Evolutionary conservation across 92 coral and sea anemone species (phyloP).

Genomic region (Porites rus): DNA sequence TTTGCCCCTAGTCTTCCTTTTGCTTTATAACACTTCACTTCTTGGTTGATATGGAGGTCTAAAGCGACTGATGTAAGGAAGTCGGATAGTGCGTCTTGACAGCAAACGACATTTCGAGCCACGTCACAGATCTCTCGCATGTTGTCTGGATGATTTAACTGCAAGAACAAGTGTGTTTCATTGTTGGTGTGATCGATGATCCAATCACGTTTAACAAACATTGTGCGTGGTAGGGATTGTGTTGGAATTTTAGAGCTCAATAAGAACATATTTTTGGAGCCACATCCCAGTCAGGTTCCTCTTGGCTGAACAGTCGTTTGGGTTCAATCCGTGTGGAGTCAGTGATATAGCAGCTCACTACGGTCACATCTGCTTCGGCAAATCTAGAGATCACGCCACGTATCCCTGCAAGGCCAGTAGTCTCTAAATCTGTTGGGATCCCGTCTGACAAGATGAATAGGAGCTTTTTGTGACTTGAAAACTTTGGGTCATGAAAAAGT

Average conservation of each 20-base stretch:
- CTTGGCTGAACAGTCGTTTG: conserved; percentile 27
- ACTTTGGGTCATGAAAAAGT: too few species aligned
- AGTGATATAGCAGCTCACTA: conserved; percentile 66
- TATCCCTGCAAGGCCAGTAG: too few species aligned
- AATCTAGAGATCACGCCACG: too few species aligned
- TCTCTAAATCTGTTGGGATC: too few species aligned
- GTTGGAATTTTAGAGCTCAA: conserved; percentile 56
- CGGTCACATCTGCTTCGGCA: too few species aligned
- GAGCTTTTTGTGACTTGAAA: conserved; percentile 55
- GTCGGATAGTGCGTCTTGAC: not conserved
- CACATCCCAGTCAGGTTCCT: conserved; percentile 42
- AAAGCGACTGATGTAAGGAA: not conserved
- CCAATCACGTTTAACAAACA: not conserved
- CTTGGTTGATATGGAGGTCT: conserved; percentile 45
- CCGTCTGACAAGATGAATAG: conserved; percentile 74
- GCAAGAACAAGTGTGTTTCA: not conserved
- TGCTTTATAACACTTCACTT: conserved; percentile 21
- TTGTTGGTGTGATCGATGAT: not conserved
- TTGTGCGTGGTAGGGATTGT: conserved; percentile 60
- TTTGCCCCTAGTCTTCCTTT: not conserved
- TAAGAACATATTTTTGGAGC: too few species aligned
- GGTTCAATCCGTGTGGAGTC: conserved; percentile 1
- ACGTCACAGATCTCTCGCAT: not conserved
- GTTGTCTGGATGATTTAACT: not conserved
- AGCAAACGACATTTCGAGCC: not conserved